These are phyloP conservation scores for Seriola aureovittata DNA, from an alignment of 2,113 vertebrate genomes.

Conservation along the genomic window DNA sequence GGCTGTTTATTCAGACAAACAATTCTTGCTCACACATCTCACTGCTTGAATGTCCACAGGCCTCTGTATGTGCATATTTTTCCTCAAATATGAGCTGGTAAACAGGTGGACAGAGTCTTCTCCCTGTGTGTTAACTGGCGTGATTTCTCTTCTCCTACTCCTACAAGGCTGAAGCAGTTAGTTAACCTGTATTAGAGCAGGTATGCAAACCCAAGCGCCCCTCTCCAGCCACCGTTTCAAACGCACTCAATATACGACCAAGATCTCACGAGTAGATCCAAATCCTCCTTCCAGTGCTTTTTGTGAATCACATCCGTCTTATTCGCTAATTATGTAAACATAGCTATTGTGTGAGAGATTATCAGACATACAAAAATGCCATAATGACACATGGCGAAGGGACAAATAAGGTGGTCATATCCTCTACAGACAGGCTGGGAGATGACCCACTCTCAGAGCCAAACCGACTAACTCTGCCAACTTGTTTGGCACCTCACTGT, in stretches of 20 bases:
- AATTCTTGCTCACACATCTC: conserved; percentile 14
- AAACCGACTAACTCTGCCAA: conserved; percentile 48
- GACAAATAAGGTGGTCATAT: conserved; percentile 13
- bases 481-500: conserved; percentile 31
- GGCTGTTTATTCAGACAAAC: conserved; percentile 37
- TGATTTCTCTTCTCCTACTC: conserved; percentile 2
- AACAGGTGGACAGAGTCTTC: neutral
- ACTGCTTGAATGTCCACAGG: conserved; percentile 6
- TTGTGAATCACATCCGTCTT: neutral
- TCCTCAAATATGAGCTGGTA: neutral
- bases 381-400: neutral
- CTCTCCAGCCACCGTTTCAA: conserved; percentile 25
- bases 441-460: conserved; percentile 21
- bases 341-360: conserved; percentile 18
- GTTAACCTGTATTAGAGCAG: conserved; percentile 38
- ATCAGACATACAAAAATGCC: neutral
- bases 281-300: neutral
- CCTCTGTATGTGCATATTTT: neutral
- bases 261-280: too few species aligned
- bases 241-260: too few species aligned
- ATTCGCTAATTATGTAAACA: conserved; percentile 7
- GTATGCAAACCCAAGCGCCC: conserved; percentile 20
- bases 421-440: conserved; percentile 7
- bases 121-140: neutral
- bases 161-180: conserved; percentile 34